Conservation (phyloP, 2,797 vertebrate species). For the Ibycter americanus region DNA sequence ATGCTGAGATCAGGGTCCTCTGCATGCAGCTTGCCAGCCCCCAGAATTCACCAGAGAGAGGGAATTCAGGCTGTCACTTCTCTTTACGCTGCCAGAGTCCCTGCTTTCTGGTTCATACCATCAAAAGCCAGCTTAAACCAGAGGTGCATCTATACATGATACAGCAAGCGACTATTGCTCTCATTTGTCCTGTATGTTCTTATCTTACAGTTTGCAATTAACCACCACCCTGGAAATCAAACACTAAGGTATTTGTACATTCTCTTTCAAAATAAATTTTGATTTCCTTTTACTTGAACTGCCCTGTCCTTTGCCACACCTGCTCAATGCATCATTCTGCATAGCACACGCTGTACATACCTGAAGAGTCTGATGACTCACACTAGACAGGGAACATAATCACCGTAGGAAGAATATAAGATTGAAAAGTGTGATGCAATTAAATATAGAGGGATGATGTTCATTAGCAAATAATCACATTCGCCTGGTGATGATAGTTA, state of each 20-base stretch:
- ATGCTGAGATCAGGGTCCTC: neutral
- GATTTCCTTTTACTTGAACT: constrained; percentile 56
- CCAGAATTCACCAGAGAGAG: neutral
- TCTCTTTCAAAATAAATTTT: constrained; percentile 50
- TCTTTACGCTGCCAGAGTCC: neutral
- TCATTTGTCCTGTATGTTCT: constrained; percentile 19
- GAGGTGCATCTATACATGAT: constrained; percentile 31
- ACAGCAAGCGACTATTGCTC: neutral
- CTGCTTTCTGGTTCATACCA: constrained; percentile 7
- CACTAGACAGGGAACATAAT: neutral
- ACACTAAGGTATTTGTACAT: constrained; percentile 48
- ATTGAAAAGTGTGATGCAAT: neutral
- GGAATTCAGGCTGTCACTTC: neutral
- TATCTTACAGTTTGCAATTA: constrained; percentile 51
- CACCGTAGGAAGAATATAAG: neutral
- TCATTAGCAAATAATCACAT: neutral
- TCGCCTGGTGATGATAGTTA: neutral
- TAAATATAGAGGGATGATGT: neutral
- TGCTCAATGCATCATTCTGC: constrained; percentile 4
- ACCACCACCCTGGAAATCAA: constrained; percentile 66
- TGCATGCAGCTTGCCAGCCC: neutral
- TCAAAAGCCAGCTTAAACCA: constrained; percentile 59
- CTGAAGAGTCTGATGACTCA: neutral
- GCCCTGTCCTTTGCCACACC: constrained; percentile 36
- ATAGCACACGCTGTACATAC: neutral